Percentiles rank a stretch among this genome's conserved stretches.
These are phyloP conservation scores for Hesperophylax magnus DNA, from an alignment of 1,140 invertebrate genomes.

Conservation along the genomic window DNA sequence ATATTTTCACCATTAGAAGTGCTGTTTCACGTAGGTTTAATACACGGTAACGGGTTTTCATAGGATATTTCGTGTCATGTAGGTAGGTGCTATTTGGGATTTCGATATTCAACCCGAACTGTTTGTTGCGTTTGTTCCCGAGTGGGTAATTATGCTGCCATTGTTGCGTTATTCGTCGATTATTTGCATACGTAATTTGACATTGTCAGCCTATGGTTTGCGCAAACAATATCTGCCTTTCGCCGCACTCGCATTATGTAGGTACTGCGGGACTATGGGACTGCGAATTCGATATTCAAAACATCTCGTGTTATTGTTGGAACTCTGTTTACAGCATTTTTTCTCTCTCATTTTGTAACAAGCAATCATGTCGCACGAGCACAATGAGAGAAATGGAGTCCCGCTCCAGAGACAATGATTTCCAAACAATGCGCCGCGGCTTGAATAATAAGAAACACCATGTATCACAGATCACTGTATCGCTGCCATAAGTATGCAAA, in stretches of 20 bases:
- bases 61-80: neutral
- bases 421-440: neutral
- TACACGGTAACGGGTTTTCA: neutral
- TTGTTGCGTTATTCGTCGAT: slow-evolving; percentile 47
- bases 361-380: slow-evolving; percentile 40
- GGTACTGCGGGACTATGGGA: slow-evolving; percentile 1
- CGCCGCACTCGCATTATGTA: slow-evolving; percentile 28
- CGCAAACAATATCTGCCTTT: slow-evolving; percentile 48
- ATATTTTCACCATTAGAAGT: neutral
- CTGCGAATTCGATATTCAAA: slow-evolving; percentile 45
- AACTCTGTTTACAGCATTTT: slow-evolving; percentile 40
- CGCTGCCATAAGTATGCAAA: slow-evolving; percentile 1
- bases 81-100: neutral
- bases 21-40: neutral
- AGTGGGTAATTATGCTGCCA: slow-evolving; percentile 46
- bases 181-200: slow-evolving; percentile 55
- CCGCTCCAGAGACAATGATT: slow-evolving; percentile 16
- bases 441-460: slow-evolving; percentile 23
- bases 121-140: slow-evolving; percentile 8
- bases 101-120: neutral
- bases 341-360: slow-evolving; percentile 38
- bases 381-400: slow-evolving; percentile 36
- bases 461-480: neutral
- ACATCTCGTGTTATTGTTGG: slow-evolving; percentile 39
- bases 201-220: slow-evolving; percentile 47